These are phyloP conservation scores for Falco punctatus DNA, from an alignment of 2,113 vertebrate genomes.

Conservation along the genomic window DNA sequence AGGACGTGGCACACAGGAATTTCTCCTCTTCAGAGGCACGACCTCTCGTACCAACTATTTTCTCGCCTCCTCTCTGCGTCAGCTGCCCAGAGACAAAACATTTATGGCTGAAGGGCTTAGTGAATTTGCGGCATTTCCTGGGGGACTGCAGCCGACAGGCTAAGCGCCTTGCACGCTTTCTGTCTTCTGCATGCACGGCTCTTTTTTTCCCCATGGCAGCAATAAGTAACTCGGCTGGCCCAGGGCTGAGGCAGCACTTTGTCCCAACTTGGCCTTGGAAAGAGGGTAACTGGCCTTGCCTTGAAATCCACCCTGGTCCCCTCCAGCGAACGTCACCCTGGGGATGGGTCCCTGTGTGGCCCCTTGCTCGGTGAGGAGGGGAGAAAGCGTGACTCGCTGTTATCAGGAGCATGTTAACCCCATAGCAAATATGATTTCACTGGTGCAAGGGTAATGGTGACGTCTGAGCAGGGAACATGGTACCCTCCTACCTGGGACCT, in stretches of 20 bases:
- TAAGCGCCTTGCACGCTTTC: neutral
- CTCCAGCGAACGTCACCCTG: accelerated
- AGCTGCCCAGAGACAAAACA: neutral
- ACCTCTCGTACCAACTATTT: neutral
- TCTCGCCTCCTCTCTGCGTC: neutral
- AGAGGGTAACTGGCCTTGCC: neutral
- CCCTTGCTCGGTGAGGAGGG: neutral
- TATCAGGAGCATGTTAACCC: constrained; percentile 22
- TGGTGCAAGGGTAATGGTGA: constrained; percentile 57
- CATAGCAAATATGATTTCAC: constrained; percentile 4
- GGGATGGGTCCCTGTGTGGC: neutral
- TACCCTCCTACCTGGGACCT: neutral
- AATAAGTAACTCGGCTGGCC: neutral
- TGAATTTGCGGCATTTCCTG: neutral
- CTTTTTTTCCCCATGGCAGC: neutral
- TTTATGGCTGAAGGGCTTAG: neutral
- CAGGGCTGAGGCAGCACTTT: neutral
- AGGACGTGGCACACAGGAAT: neutral
- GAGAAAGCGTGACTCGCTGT: neutral
- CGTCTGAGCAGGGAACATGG: neutral
- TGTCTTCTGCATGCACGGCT: neutral
- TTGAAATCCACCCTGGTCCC: neutral
- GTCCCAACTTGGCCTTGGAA: neutral
- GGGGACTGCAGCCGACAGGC: neutral
- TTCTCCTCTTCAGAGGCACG: neutral